phyloP scores from a whole-genome alignment of 2,888 invertebrate species.

The Latrodectus hesperus region DNA sequence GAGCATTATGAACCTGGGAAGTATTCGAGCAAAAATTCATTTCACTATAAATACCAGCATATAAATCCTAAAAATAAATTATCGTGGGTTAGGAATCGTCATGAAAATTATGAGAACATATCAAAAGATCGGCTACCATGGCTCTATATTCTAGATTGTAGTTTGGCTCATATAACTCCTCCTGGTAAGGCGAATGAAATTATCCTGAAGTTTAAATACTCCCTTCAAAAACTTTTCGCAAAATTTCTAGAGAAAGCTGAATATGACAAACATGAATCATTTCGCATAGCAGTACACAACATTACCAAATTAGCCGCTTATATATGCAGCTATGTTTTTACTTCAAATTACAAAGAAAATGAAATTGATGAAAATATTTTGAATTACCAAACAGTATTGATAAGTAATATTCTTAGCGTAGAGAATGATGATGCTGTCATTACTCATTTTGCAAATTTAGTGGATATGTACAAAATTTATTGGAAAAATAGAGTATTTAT shows the following conservation, averaged over 20 bases:
- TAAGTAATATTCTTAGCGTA: not conserved
- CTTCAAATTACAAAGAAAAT: not conserved
- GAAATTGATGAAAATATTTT: not conserved
- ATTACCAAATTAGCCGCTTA: not conserved
- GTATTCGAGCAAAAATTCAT: not conserved
- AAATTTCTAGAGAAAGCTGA: not conserved
- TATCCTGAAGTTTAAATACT: not conserved
- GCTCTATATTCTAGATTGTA: not conserved
- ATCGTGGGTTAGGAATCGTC: not conserved
- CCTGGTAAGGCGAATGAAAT: not conserved
- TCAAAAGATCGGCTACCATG: not conserved
- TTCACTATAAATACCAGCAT: not conserved
- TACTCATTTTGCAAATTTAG: not conserved
- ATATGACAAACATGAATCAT: not conserved
- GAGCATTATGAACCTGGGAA: not conserved
- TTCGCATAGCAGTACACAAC: not conserved
- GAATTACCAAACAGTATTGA: not conserved
- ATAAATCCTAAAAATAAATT: not conserved
- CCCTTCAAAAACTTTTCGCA: not conserved
- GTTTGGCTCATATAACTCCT: not conserved
- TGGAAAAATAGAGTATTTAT: not conserved
- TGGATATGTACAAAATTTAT: not conserved
- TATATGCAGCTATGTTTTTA: not conserved
- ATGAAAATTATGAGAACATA: not conserved
- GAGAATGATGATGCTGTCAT: not conserved